Base-by-base conservation (phyloP, 1,140 invertebrate genomes). In the Caerostris extrusa region DNA sequence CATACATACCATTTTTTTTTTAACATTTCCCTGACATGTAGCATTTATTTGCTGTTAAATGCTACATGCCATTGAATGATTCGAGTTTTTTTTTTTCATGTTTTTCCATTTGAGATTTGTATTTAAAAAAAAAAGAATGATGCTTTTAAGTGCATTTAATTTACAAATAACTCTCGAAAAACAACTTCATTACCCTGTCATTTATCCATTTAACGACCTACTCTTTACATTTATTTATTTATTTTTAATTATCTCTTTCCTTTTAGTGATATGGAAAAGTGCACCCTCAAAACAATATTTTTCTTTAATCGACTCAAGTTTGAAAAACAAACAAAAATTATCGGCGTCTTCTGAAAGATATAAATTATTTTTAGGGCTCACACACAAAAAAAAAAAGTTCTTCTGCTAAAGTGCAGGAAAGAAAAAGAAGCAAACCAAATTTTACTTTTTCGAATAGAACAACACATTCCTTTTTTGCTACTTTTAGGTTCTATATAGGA, bases 131-230 rank as follows among this genome's bases (percentile, higher is more conserved):
- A 56, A 4, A 19, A 34, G 34, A 34, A 83, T 17, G n/a, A n/a
- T n/a, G 7, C 61, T 87, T 89, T 71, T 55, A 69, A 89, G 64
- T 61, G 50, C 87, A 64, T 89, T 89, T 89, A 89, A 89, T 89
- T 89, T 89, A 89, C 14, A 64, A 69, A 69, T 71, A 89, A 69
- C 64, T 17, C 56, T 89, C 34, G 14, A 55, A 89, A 69, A 89
- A 89, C 60, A 89, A 89, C 87, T 89, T 71, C 87, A 89, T 89
- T 89, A 89, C 64, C 87, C n/a, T 89, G 87, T 89, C 87, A 89
- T 19, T 69, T 69, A 89, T 89, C 61, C 87, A 89, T 89, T 89
- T 71, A 71, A 87, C 34, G 55, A 89, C 50, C 14, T 19, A 2
- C 8, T 89, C 14, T 69, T 19, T n/a, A 60, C 12, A 7, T n/a